Base-by-base conservation (phyloP, 2,113 vertebrate species). In the Peromyscus californicus region DNA sequence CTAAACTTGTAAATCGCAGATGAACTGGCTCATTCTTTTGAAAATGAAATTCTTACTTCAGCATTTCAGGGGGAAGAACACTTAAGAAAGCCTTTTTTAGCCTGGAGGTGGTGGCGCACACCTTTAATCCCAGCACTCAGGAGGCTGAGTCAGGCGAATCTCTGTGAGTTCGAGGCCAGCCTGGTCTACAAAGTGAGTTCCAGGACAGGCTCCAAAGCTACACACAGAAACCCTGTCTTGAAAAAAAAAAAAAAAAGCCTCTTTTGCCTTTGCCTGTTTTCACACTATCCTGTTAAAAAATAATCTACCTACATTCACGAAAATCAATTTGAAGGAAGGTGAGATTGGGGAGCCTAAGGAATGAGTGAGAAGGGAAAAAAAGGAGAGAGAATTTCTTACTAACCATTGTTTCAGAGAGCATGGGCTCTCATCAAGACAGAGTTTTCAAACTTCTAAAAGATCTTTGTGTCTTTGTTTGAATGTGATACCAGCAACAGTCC, bases 21-120 rank as follows among this genome's bases (percentile, higher is more conserved):
- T 61, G 90, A 96, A 94, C 96, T 95, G 87, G 93, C 97, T 97
- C 97, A 97, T 93, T 97, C 93, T 97, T 96, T 91, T 94, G 94
- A 61, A 96, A 96, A 92, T 96, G 97, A 97, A 98, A 97, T 63
- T 69, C 94, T 96, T 98, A 76, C 82, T 97, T 98, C 97, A 98
- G 97, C 97, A 96, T 92, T 97, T 97, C 96, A 96, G 96, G 42
- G 36, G 33, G 95, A 97, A 96, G 91, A 7, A 33, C 2, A 87
- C 57, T 79, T 92, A 97, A 87, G 80, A 97, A 86, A 97, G 15
- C 36, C 80, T 94, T 11, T 51, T 51, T 51, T 51, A 51, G 51
- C 51, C 51, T 9, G 51, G 7, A 0, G 10, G 51, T 51, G 51
- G 51, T 51, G 51, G 9, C 7, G 6, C 51, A 51, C 1, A 8